Conservation (phyloP, 2,888 invertebrate genomes). For the Pollenia labialis region DNA sequence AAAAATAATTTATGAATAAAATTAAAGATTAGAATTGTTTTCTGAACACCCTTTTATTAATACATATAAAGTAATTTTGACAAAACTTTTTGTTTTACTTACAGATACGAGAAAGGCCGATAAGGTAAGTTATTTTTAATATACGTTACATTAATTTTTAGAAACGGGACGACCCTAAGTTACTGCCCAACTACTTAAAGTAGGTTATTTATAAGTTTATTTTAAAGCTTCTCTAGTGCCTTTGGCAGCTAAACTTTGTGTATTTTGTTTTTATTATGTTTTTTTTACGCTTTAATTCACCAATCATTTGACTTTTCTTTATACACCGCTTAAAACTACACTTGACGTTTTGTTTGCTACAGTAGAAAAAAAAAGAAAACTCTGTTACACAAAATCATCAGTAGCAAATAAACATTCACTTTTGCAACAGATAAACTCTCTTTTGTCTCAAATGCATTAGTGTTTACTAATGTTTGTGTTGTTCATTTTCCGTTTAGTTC, state of each 20-base stretch:
- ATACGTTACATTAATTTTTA: too few species aligned
- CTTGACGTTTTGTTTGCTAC: background rate
- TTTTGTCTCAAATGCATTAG: constrained; percentile 68
- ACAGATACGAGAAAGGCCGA: constrained; percentile 5
- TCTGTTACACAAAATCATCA: constrained; percentile 17
- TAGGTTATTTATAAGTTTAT: background rate
- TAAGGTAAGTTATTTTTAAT: background rate
- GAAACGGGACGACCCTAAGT: too few species aligned
- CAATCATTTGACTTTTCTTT: background rate
- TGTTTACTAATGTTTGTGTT: constrained; percentile 68
- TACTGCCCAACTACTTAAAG: background rate
- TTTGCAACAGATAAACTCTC: constrained; percentile 33
- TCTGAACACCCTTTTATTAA: too few species aligned
- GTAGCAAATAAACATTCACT: constrained; percentile 28
- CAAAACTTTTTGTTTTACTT: background rate
- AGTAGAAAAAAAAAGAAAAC: background rate
- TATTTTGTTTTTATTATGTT: background rate
- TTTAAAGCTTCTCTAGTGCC: too few species aligned
- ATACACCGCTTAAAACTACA: constrained; percentile 39
- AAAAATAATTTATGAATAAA: too few species aligned
- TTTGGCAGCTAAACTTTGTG: too few species aligned
- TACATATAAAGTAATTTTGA: background rate
- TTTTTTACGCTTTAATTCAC: background rate
- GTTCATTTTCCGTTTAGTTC: constrained; percentile 54
- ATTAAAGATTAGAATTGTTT: too few species aligned